Base-by-base conservation (phyloP, 2,888 invertebrate species). In the Merodon equestris region DNA sequence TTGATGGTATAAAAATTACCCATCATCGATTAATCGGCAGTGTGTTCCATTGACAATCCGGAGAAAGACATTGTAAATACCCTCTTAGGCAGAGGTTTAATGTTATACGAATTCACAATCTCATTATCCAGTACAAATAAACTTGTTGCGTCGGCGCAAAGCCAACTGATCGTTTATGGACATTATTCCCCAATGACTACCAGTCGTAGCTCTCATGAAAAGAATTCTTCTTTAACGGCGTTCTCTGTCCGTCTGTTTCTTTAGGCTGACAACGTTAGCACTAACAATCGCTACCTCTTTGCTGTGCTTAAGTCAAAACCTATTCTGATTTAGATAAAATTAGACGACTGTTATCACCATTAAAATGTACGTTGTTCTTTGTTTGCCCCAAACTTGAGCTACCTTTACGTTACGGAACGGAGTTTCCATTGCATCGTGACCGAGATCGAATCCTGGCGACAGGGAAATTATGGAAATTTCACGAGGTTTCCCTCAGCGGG, bases 391-490 rank as follows among this genome's bases (percentile, higher is more conserved):
- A 77, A 15, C 82, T 82, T 7, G 82, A 81, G 14, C 82, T 83
- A n/a, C 83, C 68, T 71, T 88, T 88, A 7, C 87, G 85, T 9
- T 88, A 81, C 19, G 87, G 71, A 34, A 87, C 82, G 0, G 85
- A 76, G 15, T 66, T 81, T 10, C 50, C 47, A n/a, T n/a, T n/a
- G n/a, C n/a, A n/a, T n/a, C n/a, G n/a, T n/a, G n/a, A n/a, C n/a
- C n/a, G n/a, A n/a, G n/a, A n/a, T n/a, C n/a, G n/a, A n/a, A n/a
- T n/a, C n/a, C n/a, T n/a, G n/a, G n/a, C n/a, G n/a, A n/a, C n/a
- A n/a, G n/a, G n/a, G n/a, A n/a, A n/a, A n/a, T n/a, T n/a, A n/a
- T n/a, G n/a, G n/a, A n/a, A n/a, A n/a, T n/a, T n/a, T n/a, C n/a
- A n/a, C n/a, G n/a, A n/a, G n/a, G n/a, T n/a, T n/a, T n/a, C n/a